Base-by-base conservation (phyloP, 2,888 invertebrate species). In the Plutella xylostella region DNA sequence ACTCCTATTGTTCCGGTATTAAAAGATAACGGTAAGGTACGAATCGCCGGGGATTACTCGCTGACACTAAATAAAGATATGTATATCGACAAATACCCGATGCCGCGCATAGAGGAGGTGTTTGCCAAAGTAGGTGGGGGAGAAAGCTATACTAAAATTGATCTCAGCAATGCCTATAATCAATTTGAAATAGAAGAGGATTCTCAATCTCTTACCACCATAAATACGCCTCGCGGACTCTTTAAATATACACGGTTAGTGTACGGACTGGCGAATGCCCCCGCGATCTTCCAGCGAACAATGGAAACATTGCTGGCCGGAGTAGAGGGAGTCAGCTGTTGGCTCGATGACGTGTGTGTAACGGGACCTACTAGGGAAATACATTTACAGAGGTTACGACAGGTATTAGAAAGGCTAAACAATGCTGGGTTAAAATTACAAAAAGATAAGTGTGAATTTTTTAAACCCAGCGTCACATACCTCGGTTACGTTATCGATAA, bases 171-270 rank as follows among this genome's bases (percentile, higher is more conserved):
- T 33, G 11, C 33, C 6, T 33, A 33, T 14, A 15, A 15, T 15
- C 7, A 33, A 15, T 33, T n/a, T 7, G 6, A n/a, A 2, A 2
- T 33, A 2, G 33, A 33, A 11, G 33, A 33, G 3, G 28, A n/a
- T 28, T 28, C 28, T 12, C 28, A 28, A n/a, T 9, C 9, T 12
- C n/a, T 28, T 3, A 28, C 28, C 2, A 53, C 53, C 1, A 52
- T 56, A 2, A 53, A 49, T 41, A 54, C 56, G 1, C 42, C 37
- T 3, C 48, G 47, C 9, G 57, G 55, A 0, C 21, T 56, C 9
- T 56, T 51, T 45, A 49, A 44, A 38, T 56, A 53, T 44, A 51
- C 52, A 1, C 47, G 55, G 7, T 38, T 55, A 6, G 52, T 55
- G 11, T 54, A 52, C 18, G 54, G 52, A 1, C 25, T 54, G 3